These are phyloP conservation scores for Pseudomyrmex concolor DNA, from an alignment of 1,140 invertebrate species.

Conservation along the genomic window DNA sequence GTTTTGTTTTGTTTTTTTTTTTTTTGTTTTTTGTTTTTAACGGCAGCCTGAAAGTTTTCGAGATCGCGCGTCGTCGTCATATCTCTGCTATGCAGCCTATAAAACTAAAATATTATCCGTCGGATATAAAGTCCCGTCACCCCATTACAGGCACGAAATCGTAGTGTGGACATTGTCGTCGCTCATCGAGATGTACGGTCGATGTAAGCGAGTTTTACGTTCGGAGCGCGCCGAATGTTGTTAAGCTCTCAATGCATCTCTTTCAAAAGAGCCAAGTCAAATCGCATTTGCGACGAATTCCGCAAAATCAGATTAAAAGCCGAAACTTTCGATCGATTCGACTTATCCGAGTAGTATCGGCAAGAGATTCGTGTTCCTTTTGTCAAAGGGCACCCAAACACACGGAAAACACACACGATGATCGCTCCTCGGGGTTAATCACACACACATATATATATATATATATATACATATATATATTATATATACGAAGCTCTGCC, in stretches of 20 bases:
- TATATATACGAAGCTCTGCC: slow-evolving; percentile 53
- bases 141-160: background rate
- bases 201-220: no score
- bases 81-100: slow-evolving; percentile 15
- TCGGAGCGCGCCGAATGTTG: no score
- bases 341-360: slow-evolving; percentile 56
- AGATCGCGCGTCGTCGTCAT: slow-evolving; percentile 36
- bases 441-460: slow-evolving; percentile 10
- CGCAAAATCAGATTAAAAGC: slow-evolving; percentile 44
- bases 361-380: no score
- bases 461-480: background rate
- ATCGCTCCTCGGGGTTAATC: slow-evolving; percentile 51
- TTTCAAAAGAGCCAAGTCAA: slow-evolving; percentile 7
- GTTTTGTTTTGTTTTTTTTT: no score
- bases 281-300: slow-evolving; percentile 27
- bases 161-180: background rate
- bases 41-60: slow-evolving; percentile 62
- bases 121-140: background rate
- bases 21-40: slow-evolving; percentile 28
- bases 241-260: slow-evolving; percentile 41
- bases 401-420: slow-evolving; percentile 18
- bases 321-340: slow-evolving; percentile 75
- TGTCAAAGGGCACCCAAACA: no score
- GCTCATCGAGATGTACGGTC: background rate
- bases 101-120: slow-evolving; percentile 12